Base-by-base conservation (phyloP, 2,797 vertebrate genomes). In the Acrocephalus scirpaceus region DNA sequence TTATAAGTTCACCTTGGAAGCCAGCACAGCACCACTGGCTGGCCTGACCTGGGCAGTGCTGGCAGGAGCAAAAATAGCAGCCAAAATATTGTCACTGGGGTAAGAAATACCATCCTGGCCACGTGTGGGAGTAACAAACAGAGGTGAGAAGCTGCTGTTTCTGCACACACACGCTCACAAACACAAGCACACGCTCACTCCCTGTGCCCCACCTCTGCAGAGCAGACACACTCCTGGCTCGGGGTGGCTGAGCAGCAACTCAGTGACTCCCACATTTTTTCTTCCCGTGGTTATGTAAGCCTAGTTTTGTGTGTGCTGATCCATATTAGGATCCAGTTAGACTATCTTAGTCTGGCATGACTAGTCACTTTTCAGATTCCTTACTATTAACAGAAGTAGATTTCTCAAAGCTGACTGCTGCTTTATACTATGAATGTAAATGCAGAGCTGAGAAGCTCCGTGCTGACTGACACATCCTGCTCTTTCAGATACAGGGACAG, bases 11-110 rank as follows among this genome's bases (percentile, higher is more conserved):
- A 42, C 40, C 58, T 78, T 15, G 29, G 81, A 75, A 88, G 51
- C 65, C 76, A 75, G 65, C 62, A 47, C 73, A 66, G 72, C 70
- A 57, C 34, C 34, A 16, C 19, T 57, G 51, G 48, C 77, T 87
- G 77, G 42, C 34, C 76, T 79, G 34, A 72, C 47, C 62, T 6
- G 21, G 94, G 92, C 85, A 13, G 90, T 81, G 82, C 73, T 76
- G 84, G 77, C 77, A 88, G 83, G 32, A 79, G 60, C 45, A 27
- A 90, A 96, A 95, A 92, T 45, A 95, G 87, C 87, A 94, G 93
- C 82, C 23, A 5, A 66, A 82, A 64, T 73, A 56, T 60, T 67
- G 73, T 93, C 71, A 40, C 64, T 88, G 71, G 50, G 69, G 56
- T 78, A 79, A 88, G 86, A 87, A 74, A 79, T 67, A 12, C 25